Base-by-base conservation (phyloP, 1,140 invertebrate species). In the Pteromalus puparum region DNA sequence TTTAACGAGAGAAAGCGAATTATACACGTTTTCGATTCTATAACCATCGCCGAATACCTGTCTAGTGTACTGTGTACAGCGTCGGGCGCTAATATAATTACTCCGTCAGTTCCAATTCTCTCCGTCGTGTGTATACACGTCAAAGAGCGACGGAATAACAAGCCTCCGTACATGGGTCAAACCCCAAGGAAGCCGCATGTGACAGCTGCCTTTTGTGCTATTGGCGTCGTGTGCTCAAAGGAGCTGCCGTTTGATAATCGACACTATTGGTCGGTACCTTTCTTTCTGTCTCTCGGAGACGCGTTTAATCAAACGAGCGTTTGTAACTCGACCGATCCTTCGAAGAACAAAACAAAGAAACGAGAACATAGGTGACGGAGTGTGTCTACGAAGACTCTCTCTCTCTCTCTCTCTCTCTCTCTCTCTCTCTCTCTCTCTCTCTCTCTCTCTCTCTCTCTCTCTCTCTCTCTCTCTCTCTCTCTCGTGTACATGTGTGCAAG, bases 171-270 rank as follows among this genome's bases (percentile, higher is more conserved):
- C 38, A 42, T 9, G 10, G 61, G 7, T 18, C 61, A 65, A 34
- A 34, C n/a, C 26, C 13, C 2, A 10, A 65, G 46, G 61, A 78
- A 61, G 76, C 48, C 28, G 28, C 28, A 15, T 26, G 13, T 10
- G 46, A 7, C 42, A 53, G 15, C 65, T 26, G 21, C 15, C 61
- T 79, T 70, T 79, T 42, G 65, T 53, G 48, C 76, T 6, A 30
- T 42, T 53, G 42, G 1, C 26, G 4, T 28, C 70, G 30, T 2
- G 10, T 2, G 28, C 15, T 81, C 21, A 73, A 81, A 61, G 28
- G 18, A 73, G 15, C 21, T 24, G 2, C 5, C 68, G 46, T 73
- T 81, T 81, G 80, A 81, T 73, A 81, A 81, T 72, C 68, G 70
- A 73, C 10, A 46, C 42, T 46, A 13, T 9, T 9, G 13, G 42